Percentiles rank a stretch among this genome's conserved stretches.
Evolutionary conservation across 2,888 invertebrate genomes (phyloP).

Genomic region (Acanthosepion pharaonis): DNA sequence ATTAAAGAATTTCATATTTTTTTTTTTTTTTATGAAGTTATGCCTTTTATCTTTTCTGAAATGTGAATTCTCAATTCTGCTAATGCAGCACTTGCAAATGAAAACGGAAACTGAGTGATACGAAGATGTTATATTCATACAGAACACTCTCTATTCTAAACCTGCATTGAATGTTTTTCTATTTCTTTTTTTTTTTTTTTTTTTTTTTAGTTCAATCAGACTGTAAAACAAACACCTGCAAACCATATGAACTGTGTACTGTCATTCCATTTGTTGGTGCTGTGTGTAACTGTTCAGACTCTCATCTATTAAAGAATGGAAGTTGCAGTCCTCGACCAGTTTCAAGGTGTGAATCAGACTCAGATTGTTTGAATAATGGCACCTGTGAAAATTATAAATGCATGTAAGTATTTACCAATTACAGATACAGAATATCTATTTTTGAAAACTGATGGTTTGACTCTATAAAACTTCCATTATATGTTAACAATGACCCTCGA

Average conservation of each 20-base stretch:
- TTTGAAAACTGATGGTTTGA: neutral
- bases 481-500: neutral
- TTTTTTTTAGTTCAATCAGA: neutral
- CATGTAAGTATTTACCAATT: constrained; percentile 50
- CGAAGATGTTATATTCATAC: too few species aligned
- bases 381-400: constrained; percentile 74
- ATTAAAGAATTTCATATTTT: neutral
- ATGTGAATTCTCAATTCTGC: too few species aligned
- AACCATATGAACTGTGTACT: constrained; percentile 75
- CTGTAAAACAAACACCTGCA: constrained; percentile 50
- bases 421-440: neutral
- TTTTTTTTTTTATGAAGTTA: neutral
- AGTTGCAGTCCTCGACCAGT: constrained; percentile 56
- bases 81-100: too few species aligned
- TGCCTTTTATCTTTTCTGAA: too few species aligned
- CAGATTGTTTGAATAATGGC: constrained; percentile 77
- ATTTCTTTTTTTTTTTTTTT: neutral
- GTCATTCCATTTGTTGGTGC: constrained; percentile 63
- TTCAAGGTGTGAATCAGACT: constrained; percentile 51
- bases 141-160: neutral
- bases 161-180: neutral
- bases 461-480: neutral
- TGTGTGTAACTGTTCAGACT: constrained; percentile 74
- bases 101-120: too few species aligned
- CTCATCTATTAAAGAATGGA: constrained; percentile 57